Conservation (phyloP, 1,140 invertebrate genomes). For the Meloidogyne hapla region DNA sequence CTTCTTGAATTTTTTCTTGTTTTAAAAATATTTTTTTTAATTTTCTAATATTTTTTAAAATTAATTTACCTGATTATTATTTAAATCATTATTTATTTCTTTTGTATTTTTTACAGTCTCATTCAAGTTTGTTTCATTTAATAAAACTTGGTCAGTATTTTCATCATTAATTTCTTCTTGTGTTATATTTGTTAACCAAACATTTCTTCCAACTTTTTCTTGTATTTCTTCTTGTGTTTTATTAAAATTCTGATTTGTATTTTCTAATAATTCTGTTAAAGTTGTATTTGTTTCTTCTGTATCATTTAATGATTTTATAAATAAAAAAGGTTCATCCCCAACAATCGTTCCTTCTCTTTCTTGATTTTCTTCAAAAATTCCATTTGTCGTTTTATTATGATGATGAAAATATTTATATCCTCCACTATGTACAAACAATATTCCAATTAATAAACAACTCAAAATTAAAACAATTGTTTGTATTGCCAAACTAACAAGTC, state of each 20-base stretch:
- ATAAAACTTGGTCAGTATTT: not conserved
- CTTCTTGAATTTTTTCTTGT: too few species aligned
- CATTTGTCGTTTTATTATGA: not conserved
- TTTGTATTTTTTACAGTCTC: not conserved
- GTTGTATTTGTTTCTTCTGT: not conserved
- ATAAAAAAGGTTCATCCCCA: conserved; percentile 17
- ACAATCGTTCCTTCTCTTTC: not conserved
- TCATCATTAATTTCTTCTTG: not conserved
- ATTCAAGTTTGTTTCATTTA: not conserved
- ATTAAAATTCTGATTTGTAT: not conserved
- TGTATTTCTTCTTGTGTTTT: not conserved
- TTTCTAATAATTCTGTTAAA: not conserved
- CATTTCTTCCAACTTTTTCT: not conserved
- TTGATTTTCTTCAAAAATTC: not conserved
- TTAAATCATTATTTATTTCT: too few species aligned
- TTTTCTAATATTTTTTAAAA: not conserved
- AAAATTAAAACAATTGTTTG: conserved; percentile 48
- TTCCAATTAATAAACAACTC: conserved; percentile 33
- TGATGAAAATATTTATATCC: conserved; percentile 50
- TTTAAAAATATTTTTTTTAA: too few species aligned
- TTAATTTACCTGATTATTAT: not conserved
- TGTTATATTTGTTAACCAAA: not conserved
- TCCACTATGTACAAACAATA: conserved; percentile 59
- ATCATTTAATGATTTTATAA: conserved; percentile 13
- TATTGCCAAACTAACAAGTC: conserved; percentile 49